A percentile compares a stretch with the other conserved stretches of the same genome.
Conservation (phyloP, 2,113 vertebrate genomes). For the Cochlearius cochlearius region DNA sequence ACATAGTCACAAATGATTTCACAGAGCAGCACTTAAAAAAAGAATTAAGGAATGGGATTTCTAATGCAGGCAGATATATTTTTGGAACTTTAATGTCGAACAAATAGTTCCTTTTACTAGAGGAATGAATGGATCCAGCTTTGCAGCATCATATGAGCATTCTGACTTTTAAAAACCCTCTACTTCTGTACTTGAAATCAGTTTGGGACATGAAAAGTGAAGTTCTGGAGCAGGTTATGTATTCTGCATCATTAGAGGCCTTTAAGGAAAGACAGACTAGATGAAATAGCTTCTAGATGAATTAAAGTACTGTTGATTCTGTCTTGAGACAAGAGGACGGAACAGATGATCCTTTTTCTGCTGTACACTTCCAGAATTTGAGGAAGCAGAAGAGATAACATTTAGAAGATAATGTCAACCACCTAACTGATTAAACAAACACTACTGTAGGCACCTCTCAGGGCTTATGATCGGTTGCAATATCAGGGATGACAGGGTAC, state of each 20-base stretch:
- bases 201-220: neutral
- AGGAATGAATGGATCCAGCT: neutral
- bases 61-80: constrained; percentile 14
- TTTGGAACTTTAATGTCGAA: neutral
- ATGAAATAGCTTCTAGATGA: neutral
- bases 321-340: neutral
- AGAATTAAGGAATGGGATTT: neutral
- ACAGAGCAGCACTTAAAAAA: neutral
- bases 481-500: neutral
- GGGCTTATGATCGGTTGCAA: neutral
- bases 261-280: neutral
- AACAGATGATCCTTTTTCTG: neutral
- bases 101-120: neutral
- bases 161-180: constrained; percentile 38
- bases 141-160: neutral
- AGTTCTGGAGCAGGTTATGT: neutral
- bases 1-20: constrained; percentile 35
- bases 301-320: neutral
- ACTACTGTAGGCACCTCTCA: neutral
- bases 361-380: neutral
- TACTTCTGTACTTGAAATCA: neutral
- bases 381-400: neutral
- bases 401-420: neutral
- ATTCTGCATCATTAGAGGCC: neutral
- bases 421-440: neutral